Conservation (phyloP, 2,113 vertebrate species). For the Lampris incognitus region DNA sequence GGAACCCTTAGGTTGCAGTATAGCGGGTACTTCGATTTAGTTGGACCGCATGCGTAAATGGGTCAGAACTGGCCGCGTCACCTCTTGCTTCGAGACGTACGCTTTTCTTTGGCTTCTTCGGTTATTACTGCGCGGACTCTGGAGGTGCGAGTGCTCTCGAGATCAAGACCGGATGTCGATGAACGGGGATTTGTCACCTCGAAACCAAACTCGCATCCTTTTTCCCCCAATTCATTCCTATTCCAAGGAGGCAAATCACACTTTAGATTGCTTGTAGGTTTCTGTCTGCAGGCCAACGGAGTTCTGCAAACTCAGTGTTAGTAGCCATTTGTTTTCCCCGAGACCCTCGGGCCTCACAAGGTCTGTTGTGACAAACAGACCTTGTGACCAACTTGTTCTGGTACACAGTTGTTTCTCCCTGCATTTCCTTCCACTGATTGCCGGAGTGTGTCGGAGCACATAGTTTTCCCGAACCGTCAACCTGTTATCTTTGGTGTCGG, state of each 20-base stretch:
- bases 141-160: conserved; percentile 29
- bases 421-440: conserved; percentile 33
- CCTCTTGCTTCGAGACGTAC: conserved; percentile 44
- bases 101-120: conserved; percentile 43
- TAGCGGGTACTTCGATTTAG: conserved; percentile 33
- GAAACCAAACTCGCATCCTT: conserved; percentile 34
- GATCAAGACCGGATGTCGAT: conserved; percentile 35
- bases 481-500: conserved; percentile 66
- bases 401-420: conserved; percentile 45
- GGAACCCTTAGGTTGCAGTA: conserved; percentile 25
- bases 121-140: neutral
- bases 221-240: neutral
- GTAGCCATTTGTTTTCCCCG: conserved; percentile 26
- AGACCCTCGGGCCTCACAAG: neutral
- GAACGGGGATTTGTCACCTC: conserved; percentile 9
- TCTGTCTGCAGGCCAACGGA: conserved; percentile 24
- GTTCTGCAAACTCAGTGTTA: conserved; percentile 10
- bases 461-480: conserved; percentile 51
- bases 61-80: conserved; percentile 47
- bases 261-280: neutral
- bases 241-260: conserved; percentile 10
- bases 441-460: conserved; percentile 41
- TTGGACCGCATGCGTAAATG: conserved; percentile 19
- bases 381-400: conserved; percentile 40
- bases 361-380: conserved; percentile 30